Evolutionary conservation across 2,113 vertebrate species (phyloP), one percentile per base, ranked within the genome.

Genomic region (Brachypteracias leptosomus): DNA sequence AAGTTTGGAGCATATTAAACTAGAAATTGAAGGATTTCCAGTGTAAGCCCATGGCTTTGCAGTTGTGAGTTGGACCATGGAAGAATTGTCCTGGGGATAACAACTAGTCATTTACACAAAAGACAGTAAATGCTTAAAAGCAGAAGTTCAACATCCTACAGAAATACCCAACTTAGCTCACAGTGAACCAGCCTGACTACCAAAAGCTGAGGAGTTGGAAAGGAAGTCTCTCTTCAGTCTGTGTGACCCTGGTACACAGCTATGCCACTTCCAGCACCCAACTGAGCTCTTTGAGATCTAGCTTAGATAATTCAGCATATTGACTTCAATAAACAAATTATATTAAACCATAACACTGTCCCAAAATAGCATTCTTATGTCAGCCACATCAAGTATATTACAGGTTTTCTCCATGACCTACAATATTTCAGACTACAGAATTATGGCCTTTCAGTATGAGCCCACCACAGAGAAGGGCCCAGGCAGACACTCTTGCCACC

Each of bases 241-340:
- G 33, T 35, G 6, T 14, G 33, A 46, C 25, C 61, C 22, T 25
- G 62, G 31, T 51, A 93, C 44, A 51, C 7, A 72, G 40, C 40
- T 66, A 38, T 76, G 67, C 31, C 62, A 46, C 46, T 83, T 61
- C 21, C n/a, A 70, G 54, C 19, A 59, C 26, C 44, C 66, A 70
- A 59, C 36, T 16, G 35, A 82, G 58, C 67, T 18, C 58, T 49
- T 57, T 29, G 55, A 92, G 59, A 77, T 62, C 59, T 33, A 51
- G 5, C 35, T 86, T 46, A 93, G 75, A 54, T 58, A 84, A 88
- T 44, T 28, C 68, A 81, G 72, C 61, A 36, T 14, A 77, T 12
- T 89, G 88, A 75, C 74, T 89, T 79, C 20, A 88, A 85, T 75
- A 91, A 87, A 72, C 59, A 82, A 88, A 89, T 76, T 65, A 76